Evolutionary conservation across 2,888 invertebrate genomes (phyloP), one percentile per base, ranked within the genome.

Genomic region (Eilema sororculum): DNA sequence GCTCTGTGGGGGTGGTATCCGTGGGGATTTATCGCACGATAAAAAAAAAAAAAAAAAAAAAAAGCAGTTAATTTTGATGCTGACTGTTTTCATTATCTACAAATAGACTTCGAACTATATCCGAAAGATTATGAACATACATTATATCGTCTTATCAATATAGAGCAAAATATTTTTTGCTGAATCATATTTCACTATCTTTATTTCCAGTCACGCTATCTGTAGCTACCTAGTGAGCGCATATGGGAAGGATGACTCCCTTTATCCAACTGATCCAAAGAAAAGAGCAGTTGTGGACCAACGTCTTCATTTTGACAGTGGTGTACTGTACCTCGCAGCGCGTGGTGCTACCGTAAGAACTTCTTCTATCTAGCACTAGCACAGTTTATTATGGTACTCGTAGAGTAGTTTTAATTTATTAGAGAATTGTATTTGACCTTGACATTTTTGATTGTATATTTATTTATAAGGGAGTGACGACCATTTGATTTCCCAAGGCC

Each of bases 221-320:
- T 90, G 90, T 66, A 84, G 91, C 0, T 97, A 97, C 86, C 89
- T 97, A 74, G 94, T 96, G 6, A 93, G 91, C 37, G 96, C 96
- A 84, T 96, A 96, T 78, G 96, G 95, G 6, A 89, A 93, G 61
- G 90, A 95, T 65, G 96, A 96, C 74, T 86, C 91, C 12, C 89
- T 97, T 0, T 96, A 96, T 78, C 96, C 96, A 0, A 89, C 82
- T 20, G 96, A 96, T 71, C 91, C 92, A 0, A 90, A 93, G 74
- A 88, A 87, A 67, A 88, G 96, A 66, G 96, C 96, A 1, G 67
- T 92, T 0, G 90, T 96, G 13, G 96, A 96, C 76, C 95, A 96
- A 78, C 90, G 95, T 66, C 86, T 96, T 16, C 95, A 96, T 84
- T 96, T 96, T 63, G 96, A 96, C 80, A 93, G 94, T 58, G 96